These are phyloP conservation scores for Notocelia uddmanniana DNA, from an alignment of 2,888 invertebrate genomes.

Conservation along the genomic window DNA sequence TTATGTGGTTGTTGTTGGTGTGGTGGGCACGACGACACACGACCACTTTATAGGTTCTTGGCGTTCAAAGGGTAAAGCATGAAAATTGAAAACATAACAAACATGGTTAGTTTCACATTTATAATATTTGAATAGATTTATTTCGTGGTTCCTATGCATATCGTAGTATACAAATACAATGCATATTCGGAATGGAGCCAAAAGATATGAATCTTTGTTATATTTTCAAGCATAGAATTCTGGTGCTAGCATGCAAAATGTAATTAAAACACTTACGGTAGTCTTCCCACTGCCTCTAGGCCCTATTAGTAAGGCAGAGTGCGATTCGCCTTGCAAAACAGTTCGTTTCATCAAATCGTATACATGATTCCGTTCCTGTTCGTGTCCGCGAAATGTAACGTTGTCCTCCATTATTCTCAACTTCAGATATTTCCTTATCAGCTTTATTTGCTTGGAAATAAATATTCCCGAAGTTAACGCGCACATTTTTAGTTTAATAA, in stretches of 20 bases:
- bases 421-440: slow-evolving; percentile 77
- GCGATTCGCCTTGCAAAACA: slow-evolving; percentile 93
- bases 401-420: slow-evolving; percentile 77
- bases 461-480: slow-evolving; percentile 51
- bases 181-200: too few species aligned
- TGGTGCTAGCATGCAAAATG: not conserved
- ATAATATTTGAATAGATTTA: too few species aligned
- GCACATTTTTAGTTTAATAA: slow-evolving; percentile 55
- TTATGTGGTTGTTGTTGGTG: too few species aligned
- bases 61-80: too few species aligned
- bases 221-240: not conserved
- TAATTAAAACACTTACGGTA: slow-evolving; percentile 80
- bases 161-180: too few species aligned
- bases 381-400: slow-evolving; percentile 85
- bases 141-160: too few species aligned
- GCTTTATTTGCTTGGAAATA: slow-evolving; percentile 64
- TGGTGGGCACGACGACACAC: too few species aligned
- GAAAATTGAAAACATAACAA: too few species aligned
- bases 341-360: slow-evolving; percentile 91
- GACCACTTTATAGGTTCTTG: too few species aligned
- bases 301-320: slow-evolving; percentile 94
- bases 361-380: slow-evolving; percentile 87
- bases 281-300: slow-evolving; percentile 95
- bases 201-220: not conserved
- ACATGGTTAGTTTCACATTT: too few species aligned